Percentiles rank a stretch among this genome's conserved stretches.
These are phyloP conservation scores for Horisme vitalbata DNA, from an alignment of 2,888 invertebrate species.

Conservation along the genomic window DNA sequence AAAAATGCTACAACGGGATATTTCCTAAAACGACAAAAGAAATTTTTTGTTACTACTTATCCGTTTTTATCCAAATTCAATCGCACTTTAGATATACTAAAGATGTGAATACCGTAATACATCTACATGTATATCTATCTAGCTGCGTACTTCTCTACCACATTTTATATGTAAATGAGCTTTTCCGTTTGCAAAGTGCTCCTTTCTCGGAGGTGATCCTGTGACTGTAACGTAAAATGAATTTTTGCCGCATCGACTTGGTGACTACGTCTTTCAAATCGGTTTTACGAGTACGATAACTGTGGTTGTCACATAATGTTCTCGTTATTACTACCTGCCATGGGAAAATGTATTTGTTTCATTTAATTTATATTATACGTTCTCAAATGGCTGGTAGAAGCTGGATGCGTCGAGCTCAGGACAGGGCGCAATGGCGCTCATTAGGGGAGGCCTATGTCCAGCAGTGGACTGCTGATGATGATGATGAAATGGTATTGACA, in stretches of 20 bases:
- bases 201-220: conserved; percentile 58
- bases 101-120: conserved; percentile 22
- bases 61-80: too few relatives aligned
- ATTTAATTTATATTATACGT: background rate
- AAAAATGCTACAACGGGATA: too few relatives aligned
- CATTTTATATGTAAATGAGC: conserved; percentile 66
- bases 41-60: too few relatives aligned
- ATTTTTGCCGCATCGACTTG: conserved; percentile 51
- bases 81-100: too few relatives aligned
- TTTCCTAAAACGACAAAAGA: too few relatives aligned
- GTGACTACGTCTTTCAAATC: conserved; percentile 41
- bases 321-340: background rate
- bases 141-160: conserved; percentile 37
- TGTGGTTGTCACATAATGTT: too few relatives aligned
- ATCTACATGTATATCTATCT: conserved; percentile 31
- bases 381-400: background rate
- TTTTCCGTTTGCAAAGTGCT: conserved; percentile 63
- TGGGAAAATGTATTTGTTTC: background rate
- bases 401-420: too few relatives aligned
- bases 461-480: too few relatives aligned
- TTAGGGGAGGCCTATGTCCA: too few relatives aligned
- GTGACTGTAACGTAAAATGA: conserved; percentile 58
- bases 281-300: conserved; percentile 23
- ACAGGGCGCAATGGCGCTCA: too few relatives aligned
- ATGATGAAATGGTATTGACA: background rate